Base-by-base conservation (phyloP, 2,888 invertebrate species). In the Drosophila acutilabella region DNA sequence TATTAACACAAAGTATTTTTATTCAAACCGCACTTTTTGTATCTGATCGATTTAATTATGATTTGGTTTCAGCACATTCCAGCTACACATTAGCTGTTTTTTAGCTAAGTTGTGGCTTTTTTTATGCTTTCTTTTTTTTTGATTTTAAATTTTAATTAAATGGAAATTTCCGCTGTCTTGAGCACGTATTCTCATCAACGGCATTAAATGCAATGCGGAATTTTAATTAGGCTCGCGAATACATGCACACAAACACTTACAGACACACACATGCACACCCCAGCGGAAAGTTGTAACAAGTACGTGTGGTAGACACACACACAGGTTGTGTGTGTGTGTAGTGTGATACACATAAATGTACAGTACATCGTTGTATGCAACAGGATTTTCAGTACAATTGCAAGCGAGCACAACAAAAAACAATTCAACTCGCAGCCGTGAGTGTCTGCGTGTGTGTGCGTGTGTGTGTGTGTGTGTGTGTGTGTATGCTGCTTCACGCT, bases 171-270 rank as follows among this genome's bases (percentile, higher is more conserved):
- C 89, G 85, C 77, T 79, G 73, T 81, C 86, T 82, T 78, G 80
- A 74, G 78, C 88, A 85, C 83, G 81, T 85, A 73, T 78, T 85
- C 82, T 85, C 85, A 85, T 86, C 85, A 89, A 71, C 77, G 72
- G 64, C 72, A 80, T 78, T 85, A 83, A 89, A 89, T 75, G 88
- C 81, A 73, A 75, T 78, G 81, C 83, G 68, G 86, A 83, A 89
- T 89, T 89, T 88, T 86, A 87, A 87, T 87, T 89, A 87, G 89
- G 74, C 72, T 68, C 57, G 64, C 83, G 53, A 48, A 54, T 64
- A 73, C 44, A 44, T 59, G 53, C 47, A 65, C 60, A 26, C 64
- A 64, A 59, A 54, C 53, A 41, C 54, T 61, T 44, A 52, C 44
- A 48, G 30, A 38, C 57, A 38, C 38, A 38, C 11, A 57, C 48